Conservation (phyloP, 2,888 invertebrate species). For the Agrochola lota region DNA sequence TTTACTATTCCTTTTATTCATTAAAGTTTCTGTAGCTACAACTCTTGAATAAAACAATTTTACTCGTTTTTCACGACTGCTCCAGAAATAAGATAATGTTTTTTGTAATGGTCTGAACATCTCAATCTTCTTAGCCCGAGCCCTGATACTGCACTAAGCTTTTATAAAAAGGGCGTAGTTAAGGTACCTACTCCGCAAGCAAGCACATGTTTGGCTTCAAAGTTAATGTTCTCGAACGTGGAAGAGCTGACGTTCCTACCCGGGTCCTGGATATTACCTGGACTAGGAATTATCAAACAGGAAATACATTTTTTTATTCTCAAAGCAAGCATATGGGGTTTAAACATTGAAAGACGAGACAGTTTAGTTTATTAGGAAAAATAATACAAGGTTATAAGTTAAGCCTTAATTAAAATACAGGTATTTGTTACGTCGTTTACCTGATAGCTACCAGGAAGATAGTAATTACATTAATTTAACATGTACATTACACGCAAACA, state of each 20-base stretch:
- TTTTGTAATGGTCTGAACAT: slow-evolving; percentile 1
- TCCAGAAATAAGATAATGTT: not conserved
- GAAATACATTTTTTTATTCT: not conserved
- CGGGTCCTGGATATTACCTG: slow-evolving; percentile 4
- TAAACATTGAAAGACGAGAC: not conserved
- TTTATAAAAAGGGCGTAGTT: not conserved
- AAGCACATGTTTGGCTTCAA: not conserved
- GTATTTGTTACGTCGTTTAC: slow-evolving; percentile 42
- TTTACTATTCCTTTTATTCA: too few species aligned
- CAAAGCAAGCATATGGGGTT: not conserved
- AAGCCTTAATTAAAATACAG: slow-evolving; percentile 44
- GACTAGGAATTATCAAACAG: not conserved
- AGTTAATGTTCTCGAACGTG: not conserved
- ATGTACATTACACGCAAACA: slow-evolving; percentile 45
- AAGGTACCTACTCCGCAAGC: too few species aligned
- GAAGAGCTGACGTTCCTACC: not conserved
- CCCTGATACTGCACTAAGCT: not conserved
- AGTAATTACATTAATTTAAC: slow-evolving; percentile 54
- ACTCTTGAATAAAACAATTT: not conserved
- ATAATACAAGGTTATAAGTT: slow-evolving; percentile 40
- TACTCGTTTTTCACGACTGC: not conserved
- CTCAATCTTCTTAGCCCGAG: not conserved
- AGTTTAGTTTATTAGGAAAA: slow-evolving; percentile 12
- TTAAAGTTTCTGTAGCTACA: not conserved
- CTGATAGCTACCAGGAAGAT: slow-evolving; percentile 55